phyloP scores from a whole-genome alignment of 2,797 vertebrate genomes.

The Channallabes apus region DNA sequence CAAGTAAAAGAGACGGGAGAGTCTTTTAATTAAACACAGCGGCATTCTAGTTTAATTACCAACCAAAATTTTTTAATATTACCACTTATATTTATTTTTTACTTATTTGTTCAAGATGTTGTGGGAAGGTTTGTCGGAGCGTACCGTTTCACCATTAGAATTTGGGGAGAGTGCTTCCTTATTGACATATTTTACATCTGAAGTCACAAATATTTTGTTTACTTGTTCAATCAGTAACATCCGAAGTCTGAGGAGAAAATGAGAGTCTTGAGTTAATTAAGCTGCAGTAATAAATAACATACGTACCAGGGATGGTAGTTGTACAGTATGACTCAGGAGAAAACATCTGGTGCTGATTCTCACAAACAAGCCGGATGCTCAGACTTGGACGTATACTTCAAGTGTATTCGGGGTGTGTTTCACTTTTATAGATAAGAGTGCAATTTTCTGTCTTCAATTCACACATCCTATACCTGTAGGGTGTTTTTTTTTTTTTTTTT shows the following conservation, averaged over 20 bases:
- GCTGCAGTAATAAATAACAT: not conserved
- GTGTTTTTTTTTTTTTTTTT: not conserved
- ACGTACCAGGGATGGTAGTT: not conserved
- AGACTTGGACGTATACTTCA: not conserved
- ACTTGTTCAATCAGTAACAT: not conserved
- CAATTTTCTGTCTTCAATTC: slow-evolving; percentile 5
- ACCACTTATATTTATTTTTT: not conserved
- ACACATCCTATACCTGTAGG: not conserved
- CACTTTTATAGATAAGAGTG: not conserved
- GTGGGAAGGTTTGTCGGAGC: not conserved
- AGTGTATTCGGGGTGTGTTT: slow-evolving; percentile 3
- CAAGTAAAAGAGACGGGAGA: too few species aligned
- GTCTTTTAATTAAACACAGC: not conserved
- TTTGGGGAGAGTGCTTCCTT: not conserved
- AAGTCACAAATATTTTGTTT: not conserved
- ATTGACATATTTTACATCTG: not conserved
- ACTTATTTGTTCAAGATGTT: not conserved
- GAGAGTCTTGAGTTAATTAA: not conserved
- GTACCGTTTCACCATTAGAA: not conserved
- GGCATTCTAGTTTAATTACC: not conserved
- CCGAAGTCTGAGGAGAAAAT: not conserved
- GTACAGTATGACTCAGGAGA: not conserved
- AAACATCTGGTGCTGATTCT: slow-evolving; percentile 16
- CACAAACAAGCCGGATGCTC: not conserved
- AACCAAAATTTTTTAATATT: slow-evolving; percentile 2